Evolutionary conservation across 1,140 invertebrate genomes (phyloP).

Genomic region (Drosophila navojoa): DNA sequence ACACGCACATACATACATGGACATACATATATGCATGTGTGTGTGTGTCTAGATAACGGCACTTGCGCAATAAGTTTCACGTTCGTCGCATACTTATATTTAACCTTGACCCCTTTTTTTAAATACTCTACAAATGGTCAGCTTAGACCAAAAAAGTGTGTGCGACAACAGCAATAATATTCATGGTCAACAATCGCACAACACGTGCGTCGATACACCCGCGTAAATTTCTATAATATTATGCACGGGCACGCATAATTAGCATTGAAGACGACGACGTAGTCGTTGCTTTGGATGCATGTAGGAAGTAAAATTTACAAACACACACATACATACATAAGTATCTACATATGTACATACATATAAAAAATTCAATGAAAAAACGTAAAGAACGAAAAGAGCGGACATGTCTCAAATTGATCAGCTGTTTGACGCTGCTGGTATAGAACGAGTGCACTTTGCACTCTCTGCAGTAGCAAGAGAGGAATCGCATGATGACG

Average conservation of each 20-base stretch:
- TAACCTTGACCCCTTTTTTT: constrained; percentile 70
- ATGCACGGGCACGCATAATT: constrained; percentile 58
- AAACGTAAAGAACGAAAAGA: constrained; percentile 5
- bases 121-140: constrained; percentile 18
- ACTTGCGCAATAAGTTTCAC: constrained; percentile 4
- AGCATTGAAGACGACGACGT: constrained; percentile 44
- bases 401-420: constrained; percentile 9
- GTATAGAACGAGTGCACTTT: constrained; percentile 26
- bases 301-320: constrained; percentile 18
- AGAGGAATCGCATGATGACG: constrained; percentile 16
- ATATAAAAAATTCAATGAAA: background rate
- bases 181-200: constrained; percentile 31
- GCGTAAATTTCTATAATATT: constrained; percentile 43
- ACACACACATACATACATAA: background rate
- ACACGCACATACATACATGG: background rate
- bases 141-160: constrained; percentile 22
- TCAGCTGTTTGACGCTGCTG: constrained; percentile 16
- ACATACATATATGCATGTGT: background rate
- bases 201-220: constrained; percentile 2
- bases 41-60: constrained; percentile 21
- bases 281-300: constrained; percentile 20
- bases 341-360: background rate
- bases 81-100: constrained; percentile 15
- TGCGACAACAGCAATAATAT: constrained; percentile 3
- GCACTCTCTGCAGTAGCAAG: constrained; percentile 10